Evolutionary conservation across 2,113 vertebrate genomes (phyloP).

Genomic region (Progne subis): DNA sequence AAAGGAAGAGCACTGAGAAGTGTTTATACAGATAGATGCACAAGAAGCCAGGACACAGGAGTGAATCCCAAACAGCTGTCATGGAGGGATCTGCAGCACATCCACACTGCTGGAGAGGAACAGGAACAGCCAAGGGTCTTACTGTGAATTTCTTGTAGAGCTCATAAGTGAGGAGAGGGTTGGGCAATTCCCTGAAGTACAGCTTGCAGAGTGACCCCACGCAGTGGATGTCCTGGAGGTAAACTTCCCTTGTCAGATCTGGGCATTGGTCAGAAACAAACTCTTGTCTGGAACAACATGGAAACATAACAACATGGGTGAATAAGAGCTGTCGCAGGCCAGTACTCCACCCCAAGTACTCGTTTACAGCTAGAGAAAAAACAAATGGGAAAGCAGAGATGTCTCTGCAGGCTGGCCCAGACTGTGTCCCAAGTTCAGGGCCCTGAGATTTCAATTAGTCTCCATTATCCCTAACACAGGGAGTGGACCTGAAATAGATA

Average conservation of each 20-base stretch:
- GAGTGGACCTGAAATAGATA: background rate
- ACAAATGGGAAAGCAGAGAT: background rate
- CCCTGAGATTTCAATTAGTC: background rate
- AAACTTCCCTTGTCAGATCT: slow-evolving; percentile 95
- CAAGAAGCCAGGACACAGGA: background rate
- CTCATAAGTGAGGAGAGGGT: slow-evolving; percentile 96
- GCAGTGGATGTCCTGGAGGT: slow-evolving; percentile 99
- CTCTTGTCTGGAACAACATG: slow-evolving; percentile 88
- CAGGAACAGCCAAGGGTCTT: slow-evolving; percentile 63
- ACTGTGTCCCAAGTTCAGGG: background rate
- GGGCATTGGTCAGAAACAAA: slow-evolving; percentile 93
- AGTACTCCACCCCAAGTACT: background rate
- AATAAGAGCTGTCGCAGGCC: background rate
- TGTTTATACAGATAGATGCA: background rate
- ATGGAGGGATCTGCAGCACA: background rate
- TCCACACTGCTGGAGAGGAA: background rate
- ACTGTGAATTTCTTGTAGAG: slow-evolving; percentile 98
- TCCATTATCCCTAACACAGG: background rate
- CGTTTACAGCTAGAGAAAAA: background rate
- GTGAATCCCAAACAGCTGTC: background rate
- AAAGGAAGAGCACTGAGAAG: background rate
- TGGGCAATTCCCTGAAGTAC: slow-evolving; percentile 97
- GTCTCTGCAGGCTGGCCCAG: background rate
- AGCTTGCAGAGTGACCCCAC: slow-evolving; percentile 98
- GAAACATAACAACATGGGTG: slow-evolving; percentile 13